Percentiles rank a stretch among this genome's conserved stretches.
These are phyloP conservation scores for Halisarca cf. caerulea DNA, from an alignment of 37 sponge, comb jelly and placozoan species.

Conservation along the genomic window DNA sequence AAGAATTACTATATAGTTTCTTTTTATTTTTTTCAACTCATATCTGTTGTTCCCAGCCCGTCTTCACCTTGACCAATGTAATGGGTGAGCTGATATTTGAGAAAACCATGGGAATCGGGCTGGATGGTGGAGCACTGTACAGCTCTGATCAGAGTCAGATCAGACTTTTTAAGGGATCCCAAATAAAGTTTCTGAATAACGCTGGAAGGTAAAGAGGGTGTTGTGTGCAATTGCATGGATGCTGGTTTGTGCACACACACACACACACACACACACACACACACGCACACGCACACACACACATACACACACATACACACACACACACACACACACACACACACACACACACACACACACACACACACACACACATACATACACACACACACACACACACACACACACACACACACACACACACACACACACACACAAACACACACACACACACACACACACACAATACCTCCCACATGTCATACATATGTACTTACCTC, in stretches of 20 bases:
- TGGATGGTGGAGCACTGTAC: conserved; percentile 11
- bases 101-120: background rate
- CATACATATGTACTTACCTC: no score
- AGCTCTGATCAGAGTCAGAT: conserved; percentile 6
- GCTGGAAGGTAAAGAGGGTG: background rate
- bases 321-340: conserved; percentile 1
- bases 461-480: no score
- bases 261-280: conserved; percentile 1
- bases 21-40: no score
- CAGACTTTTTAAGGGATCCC: background rate
- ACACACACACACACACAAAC: conserved; percentile 10
- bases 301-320: conserved; percentile 18
- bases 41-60: background rate
- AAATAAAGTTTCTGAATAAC: background rate
- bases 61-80: background rate
- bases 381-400: conserved; percentile 6
- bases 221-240: background rate
- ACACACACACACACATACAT: conserved; percentile 5
- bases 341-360: conserved; percentile 13
- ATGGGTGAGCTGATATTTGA: background rate
- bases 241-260: background rate
- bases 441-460: conserved; percentile 16
- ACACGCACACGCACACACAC: background rate
- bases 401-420: conserved; percentile 17
- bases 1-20: no score